Evolutionary conservation across 2,797 vertebrate species (phyloP), one percentile per base, ranked within the genome.

Genomic region (Clarias pachynema): DNA sequence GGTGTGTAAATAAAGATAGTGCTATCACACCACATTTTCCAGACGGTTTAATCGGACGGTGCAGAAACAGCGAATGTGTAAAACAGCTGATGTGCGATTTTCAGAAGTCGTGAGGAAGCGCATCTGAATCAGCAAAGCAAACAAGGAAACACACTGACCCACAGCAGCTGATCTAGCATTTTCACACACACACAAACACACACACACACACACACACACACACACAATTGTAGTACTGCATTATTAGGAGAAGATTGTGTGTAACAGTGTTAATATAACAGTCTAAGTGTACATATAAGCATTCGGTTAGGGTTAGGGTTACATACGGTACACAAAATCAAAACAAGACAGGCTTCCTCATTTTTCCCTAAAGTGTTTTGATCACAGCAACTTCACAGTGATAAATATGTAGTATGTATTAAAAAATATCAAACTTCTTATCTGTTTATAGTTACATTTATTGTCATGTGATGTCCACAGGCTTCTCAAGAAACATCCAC

Each of bases 121-220:
- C 65, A 57, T 49, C 63, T 65, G 62, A 68, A 53, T 66, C 79
- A 66, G 62, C 74, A 78, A 78, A 24, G 5, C 75, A 77, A 77
- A 81, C 37, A 79, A 40, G 12, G 59, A 53, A 62, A 80, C 79
- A 49, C 40, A 34, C 12, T 78, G 56, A 78, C 56, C 75, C 31
- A 60, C 29, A 37, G 31, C 20, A 78, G 56, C 75, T 78, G 75
- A 60, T 78, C 56, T 7, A 31, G 75, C 56, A 78, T 37, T 10
- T 40, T 31, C 79, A 68, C 60, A n/a, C 59, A 63, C 75, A 78
- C 75, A 79, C 49, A 20, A 56, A 59, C 73, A 56, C 73, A 68
- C 65, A 68, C 65, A 68, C 65, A 68, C 65, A 68, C 66, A 29
- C 66, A n/a, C n/a, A 66, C 63, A 29, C 66, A 44, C 40, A 15